These are phyloP conservation scores for Valencia hispanica DNA, from an alignment of 2,797 vertebrate genomes.

Conservation along the genomic window DNA sequence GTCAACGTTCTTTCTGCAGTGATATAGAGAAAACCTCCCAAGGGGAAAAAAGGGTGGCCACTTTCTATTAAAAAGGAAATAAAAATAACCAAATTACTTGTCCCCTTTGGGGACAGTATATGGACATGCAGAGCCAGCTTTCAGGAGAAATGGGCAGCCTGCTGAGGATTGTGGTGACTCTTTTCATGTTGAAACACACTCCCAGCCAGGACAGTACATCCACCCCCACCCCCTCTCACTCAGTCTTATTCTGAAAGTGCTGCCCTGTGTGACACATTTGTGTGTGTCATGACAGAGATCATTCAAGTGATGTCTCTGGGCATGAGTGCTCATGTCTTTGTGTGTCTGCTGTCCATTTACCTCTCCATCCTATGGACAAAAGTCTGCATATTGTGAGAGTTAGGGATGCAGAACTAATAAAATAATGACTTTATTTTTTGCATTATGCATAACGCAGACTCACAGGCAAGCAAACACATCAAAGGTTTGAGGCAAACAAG, in stretches of 20 bases:
- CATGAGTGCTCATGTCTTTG: conserved; percentile 35
- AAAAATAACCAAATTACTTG: conserved; percentile 19
- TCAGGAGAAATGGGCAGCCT: conserved; percentile 43
- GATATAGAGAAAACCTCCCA: conserved; percentile 35
- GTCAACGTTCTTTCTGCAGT: conserved; percentile 25
- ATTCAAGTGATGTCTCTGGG: conserved; percentile 55
- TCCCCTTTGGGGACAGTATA: conserved; percentile 33
- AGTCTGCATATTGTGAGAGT: conserved; percentile 16
- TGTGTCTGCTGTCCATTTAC: conserved; percentile 32
- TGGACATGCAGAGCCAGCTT: conserved; percentile 29
- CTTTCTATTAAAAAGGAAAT: conserved; percentile 32
- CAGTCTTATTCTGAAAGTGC: conserved; percentile 38
- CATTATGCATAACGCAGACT: conserved; percentile 41
- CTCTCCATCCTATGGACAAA: conserved; percentile 29
- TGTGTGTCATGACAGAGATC: conserved; percentile 41
- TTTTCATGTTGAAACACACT: conserved; percentile 68
- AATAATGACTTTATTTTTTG: conserved; percentile 22
- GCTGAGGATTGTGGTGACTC: conserved; percentile 54
- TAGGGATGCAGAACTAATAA: conserved; percentile 31
- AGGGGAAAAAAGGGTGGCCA: conserved; percentile 9
- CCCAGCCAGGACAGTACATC: conserved; percentile 31
- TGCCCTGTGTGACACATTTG: conserved; percentile 42
- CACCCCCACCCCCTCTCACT: neutral
- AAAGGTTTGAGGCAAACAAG: conserved; percentile 34
- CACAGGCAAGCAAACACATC: conserved; percentile 28